Evolutionary conservation across 2,888 invertebrate genomes (phyloP).

Genomic region (Himalopsyche tibetana): DNA sequence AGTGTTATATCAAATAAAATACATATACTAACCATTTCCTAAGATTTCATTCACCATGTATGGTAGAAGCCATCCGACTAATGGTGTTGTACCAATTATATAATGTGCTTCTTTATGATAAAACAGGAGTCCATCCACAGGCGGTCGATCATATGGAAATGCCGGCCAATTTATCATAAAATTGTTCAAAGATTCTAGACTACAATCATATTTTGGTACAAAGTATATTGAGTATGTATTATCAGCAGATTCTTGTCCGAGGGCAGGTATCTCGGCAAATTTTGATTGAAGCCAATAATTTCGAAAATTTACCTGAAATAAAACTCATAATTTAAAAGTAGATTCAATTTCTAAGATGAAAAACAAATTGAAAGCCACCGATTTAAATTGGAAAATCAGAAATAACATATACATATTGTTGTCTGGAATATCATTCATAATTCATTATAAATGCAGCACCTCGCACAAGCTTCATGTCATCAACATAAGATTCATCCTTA

Average conservation of each 20-base stretch:
- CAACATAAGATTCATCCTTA: too few species aligned
- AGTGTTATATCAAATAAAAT: neutral
- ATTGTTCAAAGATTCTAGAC: constrained; percentile 72
- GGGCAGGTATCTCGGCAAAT: constrained; percentile 79
- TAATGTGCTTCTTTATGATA: constrained; percentile 92
- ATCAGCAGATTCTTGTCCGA: constrained; percentile 69
- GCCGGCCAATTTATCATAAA: constrained; percentile 71
- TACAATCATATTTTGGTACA: constrained; percentile 75
- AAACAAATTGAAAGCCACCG: neutral
- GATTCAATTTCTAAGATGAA: constrained; percentile 53
- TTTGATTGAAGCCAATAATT: constrained; percentile 89
- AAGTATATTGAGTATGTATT: constrained; percentile 75
- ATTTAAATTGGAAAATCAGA: too few species aligned
- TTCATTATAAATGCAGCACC: too few species aligned
- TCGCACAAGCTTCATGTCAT: too few species aligned
- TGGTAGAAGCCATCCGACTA: constrained; percentile 94
- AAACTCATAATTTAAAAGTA: too few species aligned
- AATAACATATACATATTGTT: too few species aligned
- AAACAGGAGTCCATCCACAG: constrained; percentile 92
- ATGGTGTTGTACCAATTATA: constrained; percentile 86
- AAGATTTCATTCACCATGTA: constrained; percentile 91
- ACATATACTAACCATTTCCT: constrained; percentile 70
- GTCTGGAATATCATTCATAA: too few species aligned
- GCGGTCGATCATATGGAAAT: constrained; percentile 71
- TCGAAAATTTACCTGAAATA: constrained; percentile 85